Evolutionary conservation across 2,797 vertebrate species (phyloP).

Genomic region (Toxotes lorentzi): DNA sequence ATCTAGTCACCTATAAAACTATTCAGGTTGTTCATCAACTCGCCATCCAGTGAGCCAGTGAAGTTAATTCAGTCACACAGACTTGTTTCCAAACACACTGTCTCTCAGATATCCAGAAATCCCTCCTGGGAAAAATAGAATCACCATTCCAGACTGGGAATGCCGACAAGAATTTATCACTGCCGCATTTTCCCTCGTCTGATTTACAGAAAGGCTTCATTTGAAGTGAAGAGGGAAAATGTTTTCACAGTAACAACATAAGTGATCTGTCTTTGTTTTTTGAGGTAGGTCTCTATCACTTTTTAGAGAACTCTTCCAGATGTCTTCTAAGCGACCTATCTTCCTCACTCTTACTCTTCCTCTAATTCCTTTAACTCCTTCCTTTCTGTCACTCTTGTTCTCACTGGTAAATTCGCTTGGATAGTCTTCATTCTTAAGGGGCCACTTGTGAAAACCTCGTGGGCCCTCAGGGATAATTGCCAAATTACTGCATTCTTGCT

Average conservation of each 20-base stretch:
- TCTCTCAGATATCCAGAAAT: slow-evolving; percentile 23
- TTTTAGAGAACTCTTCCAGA: slow-evolving; percentile 15
- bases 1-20: slow-evolving; percentile 6
- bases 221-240: slow-evolving; percentile 18
- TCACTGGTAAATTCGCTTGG: slow-evolving; percentile 7
- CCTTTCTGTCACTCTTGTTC: slow-evolving; percentile 18
- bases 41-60: background rate
- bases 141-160: slow-evolving; percentile 53
- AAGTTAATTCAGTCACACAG: slow-evolving; percentile 12
- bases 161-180: slow-evolving; percentile 46
- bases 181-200: slow-evolving; percentile 9
- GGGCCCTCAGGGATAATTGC: slow-evolving; percentile 45
- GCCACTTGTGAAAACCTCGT: slow-evolving; percentile 40
- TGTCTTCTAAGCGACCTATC: slow-evolving; percentile 22
- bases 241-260: slow-evolving; percentile 9
- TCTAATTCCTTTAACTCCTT: slow-evolving; percentile 18
- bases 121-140: slow-evolving; percentile 38
- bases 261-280: slow-evolving; percentile 30
- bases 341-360: background rate
- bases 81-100: slow-evolving; percentile 15
- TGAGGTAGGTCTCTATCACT: slow-evolving; percentile 2
- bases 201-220: slow-evolving; percentile 47
- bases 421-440: slow-evolving; percentile 36
- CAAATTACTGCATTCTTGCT: slow-evolving; percentile 58
- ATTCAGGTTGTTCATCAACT: slow-evolving; percentile 6